phyloP scores from a whole-genome alignment of 2,888 invertebrate genomes.

The Tyria jacobaeae region DNA sequence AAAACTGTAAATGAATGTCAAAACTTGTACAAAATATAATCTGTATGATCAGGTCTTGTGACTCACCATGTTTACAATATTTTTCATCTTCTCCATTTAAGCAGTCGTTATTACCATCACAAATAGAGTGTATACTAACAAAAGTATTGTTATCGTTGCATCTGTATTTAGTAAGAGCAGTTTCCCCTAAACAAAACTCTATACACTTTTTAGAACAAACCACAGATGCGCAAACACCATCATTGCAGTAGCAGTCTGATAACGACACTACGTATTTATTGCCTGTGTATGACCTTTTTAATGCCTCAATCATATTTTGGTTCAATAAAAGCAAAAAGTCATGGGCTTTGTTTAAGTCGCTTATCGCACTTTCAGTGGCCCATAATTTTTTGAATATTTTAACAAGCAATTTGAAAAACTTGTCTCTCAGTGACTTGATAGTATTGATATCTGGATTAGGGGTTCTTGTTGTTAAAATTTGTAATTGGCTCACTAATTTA shows the following conservation, averaged over 20 bases:
- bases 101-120: conserved; percentile 67
- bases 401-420: conserved; percentile 56
- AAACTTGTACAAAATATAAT: too few species aligned
- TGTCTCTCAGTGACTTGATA: conserved; percentile 57
- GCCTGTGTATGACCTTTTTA: conserved; percentile 68
- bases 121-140: conserved; percentile 60
- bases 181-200: conserved; percentile 63
- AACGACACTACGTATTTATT: conserved; percentile 46
- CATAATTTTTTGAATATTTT: conserved; percentile 59
- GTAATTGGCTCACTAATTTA: conserved; percentile 52
- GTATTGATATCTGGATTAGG: conserved; percentile 38
- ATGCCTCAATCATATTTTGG: conserved; percentile 61
- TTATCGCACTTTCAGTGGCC: conserved; percentile 26
- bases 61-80: conserved; percentile 63
- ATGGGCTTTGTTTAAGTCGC: conserved; percentile 57
- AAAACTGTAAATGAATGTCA: too few species aligned
- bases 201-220: conserved; percentile 62
- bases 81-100: conserved; percentile 68
- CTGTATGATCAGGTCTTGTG: too few species aligned
- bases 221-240: conserved; percentile 54
- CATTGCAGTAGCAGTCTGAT: conserved; percentile 64
- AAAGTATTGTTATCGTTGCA: conserved; percentile 54
- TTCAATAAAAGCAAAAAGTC: conserved; percentile 60
- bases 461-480: conserved; percentile 47
- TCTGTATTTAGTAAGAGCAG: conserved; percentile 59